Evolutionary conservation across 2,888 invertebrate genomes (phyloP), one percentile per base, ranked within the genome.

Genomic region (Coleophora deauratella): DNA sequence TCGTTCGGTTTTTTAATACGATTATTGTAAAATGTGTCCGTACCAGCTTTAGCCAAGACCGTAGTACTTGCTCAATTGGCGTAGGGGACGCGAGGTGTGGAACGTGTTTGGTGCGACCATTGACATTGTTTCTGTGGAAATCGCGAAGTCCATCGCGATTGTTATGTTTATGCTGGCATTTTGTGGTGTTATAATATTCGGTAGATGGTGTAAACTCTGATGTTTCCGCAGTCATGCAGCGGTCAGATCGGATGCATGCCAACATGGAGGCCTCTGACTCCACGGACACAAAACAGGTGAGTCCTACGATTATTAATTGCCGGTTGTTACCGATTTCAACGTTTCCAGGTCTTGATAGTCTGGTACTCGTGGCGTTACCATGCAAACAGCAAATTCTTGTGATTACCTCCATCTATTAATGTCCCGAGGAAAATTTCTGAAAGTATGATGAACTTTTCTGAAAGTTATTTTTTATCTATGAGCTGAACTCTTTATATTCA

Each of bases 281-380:
- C 65, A 87, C 88, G 79, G 88, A 88, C 66, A 88, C 89, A 54
- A 88, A 88, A 87, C 89, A 89, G 89, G 90, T 90, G 87, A 86
- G 82, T 55, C 57, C 58, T 54, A 59, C 56, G 47, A 52, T 47
- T 65, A 45, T 66, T n/a, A 72, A 74, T 72, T 77, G 78, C 84
- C 82, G 82, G 82, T 77, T 72, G 64, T 71, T 63, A 67, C 60
- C 55, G 54, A 66, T 72, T 72, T 66, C 60, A 62, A 62, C 62
- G 66, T 60, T 61, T 55, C 48, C 56, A 52, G 58, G 60, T 63
- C 58, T 60, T 55, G 57, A 31, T 55, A 50, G 52, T 57, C 59
- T 60, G 56, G 42, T 59, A 49, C 55, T 58, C 54, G 50, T 56
- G 51, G 55, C 56, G 57, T 57, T 58, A 51, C 44, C 49, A 55